phyloP scores from a whole-genome alignment of 2,797 vertebrate species.

The Semotilus atromaculatus region DNA sequence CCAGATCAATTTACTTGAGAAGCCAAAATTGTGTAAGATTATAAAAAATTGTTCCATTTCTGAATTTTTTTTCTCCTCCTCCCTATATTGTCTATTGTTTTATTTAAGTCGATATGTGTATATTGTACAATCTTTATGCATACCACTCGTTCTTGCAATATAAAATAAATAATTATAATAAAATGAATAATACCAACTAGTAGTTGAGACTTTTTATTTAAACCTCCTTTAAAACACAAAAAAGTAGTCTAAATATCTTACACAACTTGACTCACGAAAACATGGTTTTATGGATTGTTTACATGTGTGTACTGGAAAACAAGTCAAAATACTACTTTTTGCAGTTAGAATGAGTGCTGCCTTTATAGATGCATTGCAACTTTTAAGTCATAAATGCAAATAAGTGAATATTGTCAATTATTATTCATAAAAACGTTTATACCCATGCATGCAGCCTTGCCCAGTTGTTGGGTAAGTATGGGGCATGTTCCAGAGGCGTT shows the following conservation, averaged over 20 bases:
- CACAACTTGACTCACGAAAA: background rate
- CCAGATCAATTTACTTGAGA: background rate
- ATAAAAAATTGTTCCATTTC: too few relatives aligned
- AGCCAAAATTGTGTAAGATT: background rate
- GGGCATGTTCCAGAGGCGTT: background rate
- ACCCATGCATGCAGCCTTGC: background rate
- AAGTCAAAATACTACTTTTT: background rate
- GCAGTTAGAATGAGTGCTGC: background rate
- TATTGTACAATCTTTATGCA: too few relatives aligned
- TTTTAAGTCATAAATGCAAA: constrained; percentile 1
- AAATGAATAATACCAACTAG: too few relatives aligned
- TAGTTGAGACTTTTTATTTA: background rate
- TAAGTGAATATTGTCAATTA: constrained; percentile 17
- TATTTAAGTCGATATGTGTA: too few relatives aligned
- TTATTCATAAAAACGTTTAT: background rate
- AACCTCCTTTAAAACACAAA: background rate
- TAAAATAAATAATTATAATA: background rate
- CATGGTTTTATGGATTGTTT: background rate
- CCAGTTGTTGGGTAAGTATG: background rate
- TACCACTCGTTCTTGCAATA: too few relatives aligned
- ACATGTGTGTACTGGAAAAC: background rate
- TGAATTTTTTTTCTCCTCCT: too few relatives aligned
- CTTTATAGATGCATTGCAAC: background rate
- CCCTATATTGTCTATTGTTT: too few relatives aligned
- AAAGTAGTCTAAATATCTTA: background rate